Evolutionary conservation across 2,113 vertebrate genomes (phyloP), one percentile per base, ranked within the genome.

Genomic region (Cacatua alba): DNA sequence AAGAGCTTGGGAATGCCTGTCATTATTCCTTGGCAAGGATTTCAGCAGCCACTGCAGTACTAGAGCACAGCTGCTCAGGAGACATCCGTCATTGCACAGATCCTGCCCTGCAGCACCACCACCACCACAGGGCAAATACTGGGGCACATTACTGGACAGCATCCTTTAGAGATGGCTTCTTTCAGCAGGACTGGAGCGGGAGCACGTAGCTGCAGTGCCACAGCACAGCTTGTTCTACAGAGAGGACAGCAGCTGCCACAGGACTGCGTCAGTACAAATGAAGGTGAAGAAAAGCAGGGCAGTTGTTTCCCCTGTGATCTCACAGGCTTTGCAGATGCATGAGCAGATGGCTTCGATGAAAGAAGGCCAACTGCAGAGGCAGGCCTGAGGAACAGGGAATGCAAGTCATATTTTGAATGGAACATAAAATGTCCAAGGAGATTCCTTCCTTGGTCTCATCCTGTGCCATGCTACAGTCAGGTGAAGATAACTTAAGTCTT

Each of bases 251-350:
- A 97, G 96, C 96, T 96, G 95, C 92, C 94, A 85, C 96, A 59
- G 53, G 84, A 33, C 88, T 62, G 90, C 52, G 4, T 9, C 90
- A 71, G 92, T 67, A 93, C 95, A 74, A 87, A 90, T 94, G 95
- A 97, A 95, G 96, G 95, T 96, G 95, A 95, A 78, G 96, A 68
- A 94, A 97, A 95, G 81, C 91, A 95, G 95, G 94, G 81, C 86
- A 93, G 88, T 95, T 95, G 95, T 95, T 96, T 93, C 92, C 95
- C 95, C 77, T 94, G 93, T 70, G 90, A 94, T 88, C 94, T 86
- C 92, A 52, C 62, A 33, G 80, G 75, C 76, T 64, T 90, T 88
- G 72, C 94, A 94, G 85, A 95, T 95, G 90, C 75, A n/a, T 72
- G 11, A 95, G 94, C 94, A 97, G 96, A 95, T 97, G 96, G 96